Evolutionary conservation across 2,113 vertebrate species (phyloP).

Genomic region (Zosterops pallidus): DNA sequence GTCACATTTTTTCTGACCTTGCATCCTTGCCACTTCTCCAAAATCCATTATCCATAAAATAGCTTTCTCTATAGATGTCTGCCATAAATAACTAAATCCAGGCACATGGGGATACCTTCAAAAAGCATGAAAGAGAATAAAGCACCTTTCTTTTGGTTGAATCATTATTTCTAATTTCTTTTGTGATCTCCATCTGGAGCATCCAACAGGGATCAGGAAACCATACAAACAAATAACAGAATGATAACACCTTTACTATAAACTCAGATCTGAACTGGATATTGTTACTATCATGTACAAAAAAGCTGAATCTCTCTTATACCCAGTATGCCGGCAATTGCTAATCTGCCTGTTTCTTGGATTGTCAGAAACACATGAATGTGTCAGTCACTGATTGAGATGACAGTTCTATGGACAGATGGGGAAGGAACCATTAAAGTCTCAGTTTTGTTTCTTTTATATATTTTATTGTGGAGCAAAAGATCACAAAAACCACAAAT

Average conservation of each 20-base stretch:
- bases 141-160: neutral
- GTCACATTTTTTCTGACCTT: neutral
- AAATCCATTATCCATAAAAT: neutral
- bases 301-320: neutral
- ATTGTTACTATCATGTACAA: neutral
- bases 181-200: neutral
- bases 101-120: neutral
- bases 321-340: neutral
- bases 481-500: neutral
- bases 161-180: neutral
- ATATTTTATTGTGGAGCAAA: neutral
- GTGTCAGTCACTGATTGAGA: neutral
- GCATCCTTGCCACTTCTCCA: neutral
- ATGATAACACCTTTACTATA: neutral
- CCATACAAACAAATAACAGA: neutral
- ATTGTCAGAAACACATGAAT: neutral
- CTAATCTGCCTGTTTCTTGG: neutral
- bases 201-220: neutral
- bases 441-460: neutral
- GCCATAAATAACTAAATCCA: neutral
- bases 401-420: neutral
- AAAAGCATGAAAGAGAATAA: neutral
- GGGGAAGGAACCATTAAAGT: neutral
- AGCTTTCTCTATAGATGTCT: neutral
- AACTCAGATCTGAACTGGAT: neutral